These are phyloP conservation scores for Chrysolina americana DNA, from an alignment of 2,888 invertebrate species.

Conservation along the genomic window DNA sequence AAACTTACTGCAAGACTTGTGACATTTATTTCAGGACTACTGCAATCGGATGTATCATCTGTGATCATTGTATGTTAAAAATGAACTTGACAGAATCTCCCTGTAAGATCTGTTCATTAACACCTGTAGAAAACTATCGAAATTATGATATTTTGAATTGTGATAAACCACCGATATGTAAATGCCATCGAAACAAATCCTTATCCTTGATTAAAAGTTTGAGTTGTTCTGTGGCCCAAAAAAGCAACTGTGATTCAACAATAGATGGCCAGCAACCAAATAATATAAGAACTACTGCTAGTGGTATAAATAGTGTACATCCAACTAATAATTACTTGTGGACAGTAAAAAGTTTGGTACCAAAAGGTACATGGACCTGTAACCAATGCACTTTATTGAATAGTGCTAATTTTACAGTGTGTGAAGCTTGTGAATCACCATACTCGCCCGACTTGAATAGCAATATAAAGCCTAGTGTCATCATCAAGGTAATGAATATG, in stretches of 20 bases:
- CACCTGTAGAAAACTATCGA: constrained; percentile 64
- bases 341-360: constrained; percentile 61
- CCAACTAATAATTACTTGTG: constrained; percentile 62
- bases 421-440: constrained; percentile 84
- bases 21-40: constrained; percentile 49
- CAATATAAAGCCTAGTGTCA: constrained; percentile 69
- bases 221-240: constrained; percentile 65
- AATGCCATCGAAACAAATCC: constrained; percentile 62
- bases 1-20: constrained; percentile 52
- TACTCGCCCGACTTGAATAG: constrained; percentile 67
- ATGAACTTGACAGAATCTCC: constrained; percentile 67
- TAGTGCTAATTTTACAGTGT: constrained; percentile 76
- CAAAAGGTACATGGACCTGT: constrained; percentile 76
- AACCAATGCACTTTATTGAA: constrained; percentile 84
- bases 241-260: constrained; percentile 59
- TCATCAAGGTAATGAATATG: constrained; percentile 66
- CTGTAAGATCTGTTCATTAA: constrained; percentile 66
- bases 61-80: constrained; percentile 60
- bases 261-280: constrained; percentile 61
- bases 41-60: constrained; percentile 61
- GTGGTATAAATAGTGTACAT: constrained; percentile 65
- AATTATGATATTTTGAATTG: constrained; percentile 64
- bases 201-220: constrained; percentile 67
- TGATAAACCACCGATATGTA: constrained; percentile 61
- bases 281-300: constrained; percentile 67